These are phyloP conservation scores for Deroptyus accipitrinus DNA, from an alignment of 2,113 vertebrate genomes.

Conservation along the genomic window DNA sequence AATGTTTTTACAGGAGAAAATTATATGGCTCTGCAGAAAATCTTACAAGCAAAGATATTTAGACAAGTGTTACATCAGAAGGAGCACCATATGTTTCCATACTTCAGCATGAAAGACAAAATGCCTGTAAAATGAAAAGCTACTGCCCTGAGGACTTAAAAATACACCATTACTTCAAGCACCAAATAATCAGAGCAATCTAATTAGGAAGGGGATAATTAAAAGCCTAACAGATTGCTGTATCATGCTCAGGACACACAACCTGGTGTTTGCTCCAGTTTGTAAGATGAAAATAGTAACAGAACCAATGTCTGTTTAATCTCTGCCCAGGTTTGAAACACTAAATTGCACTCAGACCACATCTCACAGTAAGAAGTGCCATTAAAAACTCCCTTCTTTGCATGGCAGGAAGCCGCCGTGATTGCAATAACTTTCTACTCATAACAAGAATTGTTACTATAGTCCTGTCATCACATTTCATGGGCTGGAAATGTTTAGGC, in stretches of 20 bases:
- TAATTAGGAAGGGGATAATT: conserved; percentile 56
- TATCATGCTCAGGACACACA: conserved; percentile 13
- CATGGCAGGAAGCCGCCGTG: not conserved
- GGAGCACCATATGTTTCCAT: conserved; percentile 63
- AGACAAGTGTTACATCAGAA: conserved; percentile 61
- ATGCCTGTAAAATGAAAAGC: conserved; percentile 48
- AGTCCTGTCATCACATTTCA: not conserved
- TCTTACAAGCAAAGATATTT: conserved; percentile 58
- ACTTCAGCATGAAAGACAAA: conserved; percentile 45
- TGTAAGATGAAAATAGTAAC: conserved; percentile 22
- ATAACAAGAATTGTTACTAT: not conserved
- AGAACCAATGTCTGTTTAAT: not conserved
- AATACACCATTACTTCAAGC: conserved; percentile 57
- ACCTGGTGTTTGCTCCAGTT: not conserved
- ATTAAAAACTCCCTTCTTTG: not conserved
- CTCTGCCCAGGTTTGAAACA: not conserved
- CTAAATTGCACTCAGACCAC: not conserved
- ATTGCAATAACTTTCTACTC: not conserved
- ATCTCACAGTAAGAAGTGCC: not conserved
- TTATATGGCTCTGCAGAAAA: conserved; percentile 7
- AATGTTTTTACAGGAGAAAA: conserved; percentile 39
- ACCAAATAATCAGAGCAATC: conserved; percentile 48
- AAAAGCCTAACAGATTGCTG: conserved; percentile 31
- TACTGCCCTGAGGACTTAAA: conserved; percentile 37
- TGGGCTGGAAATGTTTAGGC: not conserved